These are phyloP conservation scores for Varanus salvator DNA, from an alignment of 2,113 vertebrate species.

Conservation along the genomic window DNA sequence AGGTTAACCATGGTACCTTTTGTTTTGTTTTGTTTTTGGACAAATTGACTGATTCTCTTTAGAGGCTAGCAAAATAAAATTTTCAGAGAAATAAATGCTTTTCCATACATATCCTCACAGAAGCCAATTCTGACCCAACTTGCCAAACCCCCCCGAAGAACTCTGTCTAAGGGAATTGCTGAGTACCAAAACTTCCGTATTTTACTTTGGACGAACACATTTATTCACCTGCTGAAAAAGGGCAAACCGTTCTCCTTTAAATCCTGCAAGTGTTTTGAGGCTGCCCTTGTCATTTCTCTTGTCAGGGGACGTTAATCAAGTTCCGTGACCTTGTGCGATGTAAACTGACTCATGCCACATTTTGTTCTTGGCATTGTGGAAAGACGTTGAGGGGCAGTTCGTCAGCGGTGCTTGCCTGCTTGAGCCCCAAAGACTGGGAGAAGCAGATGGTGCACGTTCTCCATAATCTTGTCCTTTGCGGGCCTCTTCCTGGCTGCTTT, in stretches of 20 bases:
- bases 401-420: slow-evolving; percentile 25
- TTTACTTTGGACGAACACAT: not conserved
- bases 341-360: not conserved
- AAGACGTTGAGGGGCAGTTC: slow-evolving; percentile 7
- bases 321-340: not conserved
- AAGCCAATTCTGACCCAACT: not conserved
- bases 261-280: not conserved
- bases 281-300: not conserved
- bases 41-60: not conserved
- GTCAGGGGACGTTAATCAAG: slow-evolving; percentile 4
- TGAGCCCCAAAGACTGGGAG: not conserved
- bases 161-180: not conserved
- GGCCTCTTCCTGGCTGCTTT: not conserved
- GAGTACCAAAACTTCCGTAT: not conserved
- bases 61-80: not conserved
- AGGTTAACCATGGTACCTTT: not conserved
- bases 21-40: not conserved
- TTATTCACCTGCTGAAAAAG: not conserved
- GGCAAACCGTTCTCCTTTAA: accelerated
- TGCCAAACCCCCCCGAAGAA: not conserved
- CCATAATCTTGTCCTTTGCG: not conserved
- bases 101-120: not conserved
- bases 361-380: slow-evolving; percentile 8
- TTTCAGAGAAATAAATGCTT: not conserved
- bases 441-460: slow-evolving; percentile 2